phyloP scores from a whole-genome alignment of 1,140 invertebrate genomes.

The Yoshiicerus persimilis region DNA sequence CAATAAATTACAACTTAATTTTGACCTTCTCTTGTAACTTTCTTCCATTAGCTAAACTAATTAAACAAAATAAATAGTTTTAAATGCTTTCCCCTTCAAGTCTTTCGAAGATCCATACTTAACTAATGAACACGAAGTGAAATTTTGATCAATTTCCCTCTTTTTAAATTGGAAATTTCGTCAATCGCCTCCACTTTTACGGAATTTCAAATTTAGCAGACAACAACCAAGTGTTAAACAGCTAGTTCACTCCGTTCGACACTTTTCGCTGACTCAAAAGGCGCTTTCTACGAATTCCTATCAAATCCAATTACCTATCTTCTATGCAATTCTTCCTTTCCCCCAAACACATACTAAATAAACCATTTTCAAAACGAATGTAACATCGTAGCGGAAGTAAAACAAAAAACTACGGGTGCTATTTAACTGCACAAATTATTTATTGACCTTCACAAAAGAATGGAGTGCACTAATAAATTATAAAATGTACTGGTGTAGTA shows the following conservation, averaged over 20 bases:
- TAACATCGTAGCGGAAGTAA: no score
- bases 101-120: background rate
- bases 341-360: background rate
- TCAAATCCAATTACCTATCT: background rate
- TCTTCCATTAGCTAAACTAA: background rate
- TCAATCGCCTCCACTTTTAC: background rate
- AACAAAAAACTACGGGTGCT: no score
- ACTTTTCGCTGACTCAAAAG: background rate
- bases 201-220: background rate
- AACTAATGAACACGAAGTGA: background rate
- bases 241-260: background rate
- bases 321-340: background rate
- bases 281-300: background rate
- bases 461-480: no score
- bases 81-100: background rate
- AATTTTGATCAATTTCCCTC: background rate
- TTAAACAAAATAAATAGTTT: background rate
- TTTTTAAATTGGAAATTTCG: background rate
- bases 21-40: background rate
- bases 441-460: no score
- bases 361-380: no score
- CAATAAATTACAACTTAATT: background rate
- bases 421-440: no score
- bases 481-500: no score
- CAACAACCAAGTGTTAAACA: background rate